Base-by-base conservation (phyloP, 2,888 invertebrate species). In the Chloroclysta siterata region DNA sequence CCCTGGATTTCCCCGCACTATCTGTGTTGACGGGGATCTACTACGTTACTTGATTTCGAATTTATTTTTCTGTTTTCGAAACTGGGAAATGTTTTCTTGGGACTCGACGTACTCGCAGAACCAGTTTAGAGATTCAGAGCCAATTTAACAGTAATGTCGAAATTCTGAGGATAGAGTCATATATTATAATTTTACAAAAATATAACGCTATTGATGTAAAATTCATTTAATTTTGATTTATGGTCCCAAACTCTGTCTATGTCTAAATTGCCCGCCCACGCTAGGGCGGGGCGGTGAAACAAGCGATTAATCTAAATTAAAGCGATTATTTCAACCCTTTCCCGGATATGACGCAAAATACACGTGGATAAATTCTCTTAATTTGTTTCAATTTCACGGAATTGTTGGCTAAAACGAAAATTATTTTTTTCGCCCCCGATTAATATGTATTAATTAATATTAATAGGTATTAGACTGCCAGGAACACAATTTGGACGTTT, bases 271-370 rank as follows among this genome's bases (percentile, higher is more conserved):
- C 74, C 77, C 75, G 72, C 79, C 75, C 76, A 78, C 80, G 73
- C 72, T 65, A 78, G 76, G 81, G 77, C 71, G 76, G 68, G 77
- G 76, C 73, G 71, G 75, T 72, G 77, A 78, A 82, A 83, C 73
- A 78, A 77, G 75, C 81, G 78, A 88, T 89, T 86, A 84, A 89
- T 88, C 84, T 85, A 83, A 83, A 89, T 88, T 87, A 88, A 81
- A 81, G 74, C 80, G 78, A 85, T 87, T 84, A 87, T 81, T 79
- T 77, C 61, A 83, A 87, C 86, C 87, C 88, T 87, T 85, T 80
- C 76, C 79, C 75, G 73, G 75, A 77, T 77, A 82, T 83, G 78
- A 79, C 75, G 76, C 72, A 72, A 74, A 77, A 77, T 72, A 70
- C 65, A 66, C 65, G 65, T 65, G 69, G 69, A 73, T 62, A 65